Evolutionary conservation across 2,797 vertebrate species (phyloP).

Genomic region (Poecilia wingei): DNA sequence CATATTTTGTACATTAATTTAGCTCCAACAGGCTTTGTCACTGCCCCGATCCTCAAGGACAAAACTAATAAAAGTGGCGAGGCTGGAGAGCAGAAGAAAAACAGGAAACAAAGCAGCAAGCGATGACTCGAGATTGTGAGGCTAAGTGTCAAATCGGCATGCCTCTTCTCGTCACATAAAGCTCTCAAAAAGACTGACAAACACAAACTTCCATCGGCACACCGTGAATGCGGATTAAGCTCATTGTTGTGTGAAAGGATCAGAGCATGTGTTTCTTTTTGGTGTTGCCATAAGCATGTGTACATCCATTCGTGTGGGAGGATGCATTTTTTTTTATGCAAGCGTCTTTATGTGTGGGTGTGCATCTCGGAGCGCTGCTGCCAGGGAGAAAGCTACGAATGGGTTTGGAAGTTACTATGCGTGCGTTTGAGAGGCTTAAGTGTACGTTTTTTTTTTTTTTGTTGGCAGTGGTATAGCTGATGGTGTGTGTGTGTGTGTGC

Average conservation of each 20-base stretch:
- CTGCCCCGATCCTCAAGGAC: neutral
- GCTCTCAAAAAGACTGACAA: constrained; percentile 45
- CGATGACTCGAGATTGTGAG: constrained; percentile 56
- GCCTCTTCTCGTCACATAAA: constrained; percentile 64
- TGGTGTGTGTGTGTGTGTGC: neutral
- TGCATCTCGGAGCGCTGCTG: constrained; percentile 41
- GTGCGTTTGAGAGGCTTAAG: constrained; percentile 7
- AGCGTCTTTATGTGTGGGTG: constrained; percentile 11
- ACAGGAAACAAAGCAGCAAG: constrained; percentile 29
- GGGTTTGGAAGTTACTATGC: constrained; percentile 34
- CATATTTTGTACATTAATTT: neutral
- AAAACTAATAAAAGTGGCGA: constrained; percentile 13
- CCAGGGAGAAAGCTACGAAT: constrained; percentile 46
- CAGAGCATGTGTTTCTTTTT: constrained; percentile 56
- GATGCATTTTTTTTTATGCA: constrained; percentile 29
- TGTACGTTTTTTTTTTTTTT: constrained; percentile 14
- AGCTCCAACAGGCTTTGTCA: neutral
- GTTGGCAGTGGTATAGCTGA: constrained; percentile 32
- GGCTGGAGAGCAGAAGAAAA: constrained; percentile 14
- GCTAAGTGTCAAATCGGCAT: constrained; percentile 55
- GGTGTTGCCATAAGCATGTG: constrained; percentile 56
- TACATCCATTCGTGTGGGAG: constrained; percentile 55
- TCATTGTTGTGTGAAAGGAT: constrained; percentile 66
- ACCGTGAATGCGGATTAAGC: constrained; percentile 68
- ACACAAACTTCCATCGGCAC: constrained; percentile 44